Base-by-base conservation (phyloP, 2,888 invertebrate species). In the Watsonalla cultraria region DNA sequence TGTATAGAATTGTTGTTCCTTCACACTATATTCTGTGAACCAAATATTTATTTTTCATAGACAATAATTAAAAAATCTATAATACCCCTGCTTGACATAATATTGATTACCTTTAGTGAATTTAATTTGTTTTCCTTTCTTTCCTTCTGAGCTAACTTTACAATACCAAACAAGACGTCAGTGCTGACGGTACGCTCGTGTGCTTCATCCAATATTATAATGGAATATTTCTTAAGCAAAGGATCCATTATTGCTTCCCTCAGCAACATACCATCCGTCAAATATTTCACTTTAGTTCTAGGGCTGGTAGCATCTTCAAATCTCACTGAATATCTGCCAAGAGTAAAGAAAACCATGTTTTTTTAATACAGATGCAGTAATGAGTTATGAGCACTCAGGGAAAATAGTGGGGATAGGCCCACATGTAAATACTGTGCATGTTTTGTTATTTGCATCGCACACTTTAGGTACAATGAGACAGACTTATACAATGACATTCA, bases 141-240 rank as follows among this genome's bases (percentile, higher is more conserved):
- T 62, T 94, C 92, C 68, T 92, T 93, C 76, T 98, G 98, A 0
- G 98, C 97, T 63, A 94, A 91, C 81, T 97, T 97, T 0, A 98
- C 96, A 69, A 99, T 95, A 0, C 98, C 98, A 87, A 99, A 96
- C 0, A 99, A 89, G 0, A 99, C 94, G 90, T 99, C 99, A 5
- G 98, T 98, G 71, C 96, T 96, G 0, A 99, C 94, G 2, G 98
- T 98, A 47, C 99, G 92, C 81, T 99, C 99, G 80, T 99, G 99
- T 39, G 97, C 98, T 84, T 99, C 99, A 81, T 99, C 99, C 62
- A 99, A 84, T 70, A 99, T 94, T 15, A 98, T 92, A 11, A 96
- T 92, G 34, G 94, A 94, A 78, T 99, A 99, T 61, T 94, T 93
- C 57, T 92, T 92, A 4, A 97, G 80, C 45, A 95, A 80, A 7